phyloP scores from a whole-genome alignment of 2,888 invertebrate genomes.

The Formica aserva region DNA sequence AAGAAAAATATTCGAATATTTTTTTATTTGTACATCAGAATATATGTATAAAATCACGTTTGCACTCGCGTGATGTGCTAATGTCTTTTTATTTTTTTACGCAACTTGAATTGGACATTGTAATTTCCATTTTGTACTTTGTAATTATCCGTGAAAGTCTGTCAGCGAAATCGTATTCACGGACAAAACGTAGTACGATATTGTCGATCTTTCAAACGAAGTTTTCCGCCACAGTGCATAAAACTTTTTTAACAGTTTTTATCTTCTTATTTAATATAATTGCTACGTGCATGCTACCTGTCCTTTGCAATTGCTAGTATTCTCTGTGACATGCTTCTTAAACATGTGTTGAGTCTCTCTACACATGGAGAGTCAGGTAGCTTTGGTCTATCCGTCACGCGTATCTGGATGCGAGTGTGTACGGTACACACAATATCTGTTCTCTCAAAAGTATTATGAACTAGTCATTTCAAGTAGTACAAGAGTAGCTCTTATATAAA shows the following conservation, averaged over 20 bases:
- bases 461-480: neutral
- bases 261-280: conserved; percentile 19
- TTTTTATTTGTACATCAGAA: neutral
- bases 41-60: neutral
- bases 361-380: neutral
- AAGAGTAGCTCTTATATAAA: neutral
- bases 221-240: neutral
- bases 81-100: neutral
- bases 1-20: conserved; percentile 10
- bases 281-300: neutral
- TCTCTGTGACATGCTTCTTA: conserved; percentile 6
- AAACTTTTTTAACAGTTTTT: conserved; percentile 39
- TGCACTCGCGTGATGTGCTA: neutral
- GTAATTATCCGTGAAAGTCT: conserved; percentile 16
- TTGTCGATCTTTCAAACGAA: conserved; percentile 17
- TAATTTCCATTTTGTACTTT: conserved; percentile 25
- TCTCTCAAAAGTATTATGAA: conserved; percentile 18
- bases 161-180: conserved; percentile 9
- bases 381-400: neutral
- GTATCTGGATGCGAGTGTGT: neutral
- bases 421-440: conserved; percentile 5
- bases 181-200: conserved; percentile 12
- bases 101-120: neutral
- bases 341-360: neutral
- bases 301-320: conserved; percentile 12